Evolutionary conservation across 2,113 vertebrate species (phyloP).

Genomic region (Romanogobio albipinnatus): DNA sequence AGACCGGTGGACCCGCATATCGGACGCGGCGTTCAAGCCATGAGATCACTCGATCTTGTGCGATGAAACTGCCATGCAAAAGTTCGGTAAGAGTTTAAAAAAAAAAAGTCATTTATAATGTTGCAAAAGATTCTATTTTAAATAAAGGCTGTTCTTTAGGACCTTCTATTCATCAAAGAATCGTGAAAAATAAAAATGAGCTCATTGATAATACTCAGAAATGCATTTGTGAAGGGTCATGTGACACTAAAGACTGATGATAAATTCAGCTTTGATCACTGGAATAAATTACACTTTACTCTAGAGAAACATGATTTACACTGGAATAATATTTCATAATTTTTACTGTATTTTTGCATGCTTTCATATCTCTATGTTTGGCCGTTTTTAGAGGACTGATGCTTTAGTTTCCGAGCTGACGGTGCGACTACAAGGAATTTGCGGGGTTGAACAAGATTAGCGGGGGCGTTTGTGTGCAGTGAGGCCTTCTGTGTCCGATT

Average conservation of each 20-base stretch:
- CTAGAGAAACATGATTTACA: neutral
- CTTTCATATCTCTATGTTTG: neutral
- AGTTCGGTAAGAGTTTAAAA: neutral
- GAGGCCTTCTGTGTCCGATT: constrained; percentile 7
- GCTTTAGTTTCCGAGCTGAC: neutral
- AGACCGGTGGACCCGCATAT: constrained; percentile 18
- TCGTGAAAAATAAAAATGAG: neutral
- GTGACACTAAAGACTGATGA: neutral
- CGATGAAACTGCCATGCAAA: neutral
- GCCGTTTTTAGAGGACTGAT: neutral
- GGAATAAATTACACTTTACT: neutral
- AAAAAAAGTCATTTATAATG: neutral
- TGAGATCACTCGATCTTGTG: neutral
- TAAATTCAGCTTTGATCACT: neutral
- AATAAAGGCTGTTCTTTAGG: neutral
- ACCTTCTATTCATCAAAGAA: neutral
- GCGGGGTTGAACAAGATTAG: neutral
- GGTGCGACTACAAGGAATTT: neutral
- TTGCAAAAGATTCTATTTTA: neutral
- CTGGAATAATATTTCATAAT: neutral
- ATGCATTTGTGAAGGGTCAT: neutral
- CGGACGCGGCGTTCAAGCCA: neutral
- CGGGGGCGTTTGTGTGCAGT: neutral
- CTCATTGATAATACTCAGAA: no score
- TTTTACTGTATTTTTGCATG: neutral